These are phyloP conservation scores for Chlorodrepanis virens DNA, from an alignment of 2,113 vertebrate genomes.

Conservation along the genomic window DNA sequence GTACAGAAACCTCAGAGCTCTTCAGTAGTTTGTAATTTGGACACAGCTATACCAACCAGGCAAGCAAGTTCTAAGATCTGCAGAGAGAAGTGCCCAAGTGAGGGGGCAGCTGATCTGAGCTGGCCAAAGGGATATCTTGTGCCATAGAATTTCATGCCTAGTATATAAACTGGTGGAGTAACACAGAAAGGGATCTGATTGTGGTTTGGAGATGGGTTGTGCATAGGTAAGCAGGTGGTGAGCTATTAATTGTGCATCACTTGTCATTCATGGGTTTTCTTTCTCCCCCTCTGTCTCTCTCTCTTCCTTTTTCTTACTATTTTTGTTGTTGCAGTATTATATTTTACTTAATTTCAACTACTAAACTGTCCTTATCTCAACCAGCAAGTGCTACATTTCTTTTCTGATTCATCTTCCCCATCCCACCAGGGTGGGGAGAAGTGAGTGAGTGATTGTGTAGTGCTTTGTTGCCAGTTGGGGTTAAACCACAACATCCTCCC, in stretches of 20 bases:
- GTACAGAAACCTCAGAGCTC: background rate
- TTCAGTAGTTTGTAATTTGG: background rate
- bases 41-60: background rate
- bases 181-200: background rate
- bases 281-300: background rate
- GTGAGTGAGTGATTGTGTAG: background rate
- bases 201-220: background rate
- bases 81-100: background rate
- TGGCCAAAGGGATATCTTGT: background rate
- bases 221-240: background rate
- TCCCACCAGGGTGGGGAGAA: background rate
- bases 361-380: background rate
- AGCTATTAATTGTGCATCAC: background rate
- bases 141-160: background rate
- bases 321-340: background rate
- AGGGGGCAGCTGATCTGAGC: background rate
- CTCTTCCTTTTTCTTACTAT: background rate
- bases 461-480: background rate
- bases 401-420: background rate
- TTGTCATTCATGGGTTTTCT: background rate
- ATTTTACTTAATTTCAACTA: background rate
- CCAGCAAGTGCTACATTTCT: background rate
- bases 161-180: background rate
- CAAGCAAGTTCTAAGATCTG: background rate
- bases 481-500: background rate